Evolutionary conservation across 2,113 vertebrate genomes (phyloP), one percentile per base, ranked within the genome.

Genomic region (Tragelaphus scriptus): DNA sequence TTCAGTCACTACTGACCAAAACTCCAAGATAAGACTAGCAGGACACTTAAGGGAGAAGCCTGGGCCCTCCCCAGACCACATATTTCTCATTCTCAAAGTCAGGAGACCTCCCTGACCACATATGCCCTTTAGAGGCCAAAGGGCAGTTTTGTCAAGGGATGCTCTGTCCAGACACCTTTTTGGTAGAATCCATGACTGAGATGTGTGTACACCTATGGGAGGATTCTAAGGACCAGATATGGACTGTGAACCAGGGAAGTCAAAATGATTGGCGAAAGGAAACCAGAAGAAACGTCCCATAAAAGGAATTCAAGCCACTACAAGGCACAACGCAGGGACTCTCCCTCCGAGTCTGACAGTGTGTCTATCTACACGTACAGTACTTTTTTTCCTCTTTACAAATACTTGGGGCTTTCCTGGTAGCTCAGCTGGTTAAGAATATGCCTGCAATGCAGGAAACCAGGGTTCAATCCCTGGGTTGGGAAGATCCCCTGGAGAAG

Each of bases 291-390:
- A 23, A 71, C 3, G 68, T 71, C 19, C 68, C n/a, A 40, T 71
- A 23, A 23, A 71, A 71, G n/a, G 5, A 71, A 40, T 40, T 40
- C 19, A 71, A 40, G 68, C 9, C 68, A 71, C n/a, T 36, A 36
- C n/a, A 36, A 36, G n/a, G n/a, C 9, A 36, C 1, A 0, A 36
- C 65, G 36, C 65, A 71, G n/a, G n/a, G 68, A 71, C 68, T 71
- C 19, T 71, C 68, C 68, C 19, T 71, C 19, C 10, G 19, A 71
- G 17, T 40, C 68, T 40, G n/a, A 36, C 0, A 0, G n/a, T 23
- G n/a, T 71, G 56, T 58, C 23, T 58, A 11, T 58, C 23, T 58
- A 25, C 56, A 58, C 4, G 68, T 36, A 40, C n/a, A 71, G 19
- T 23, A 71, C 17, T 40, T 36, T 23, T 71, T 71, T 23, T 12